Evolutionary conservation across 2,113 vertebrate species (phyloP).

Genomic region (Pyrgilauda ruficollis): DNA sequence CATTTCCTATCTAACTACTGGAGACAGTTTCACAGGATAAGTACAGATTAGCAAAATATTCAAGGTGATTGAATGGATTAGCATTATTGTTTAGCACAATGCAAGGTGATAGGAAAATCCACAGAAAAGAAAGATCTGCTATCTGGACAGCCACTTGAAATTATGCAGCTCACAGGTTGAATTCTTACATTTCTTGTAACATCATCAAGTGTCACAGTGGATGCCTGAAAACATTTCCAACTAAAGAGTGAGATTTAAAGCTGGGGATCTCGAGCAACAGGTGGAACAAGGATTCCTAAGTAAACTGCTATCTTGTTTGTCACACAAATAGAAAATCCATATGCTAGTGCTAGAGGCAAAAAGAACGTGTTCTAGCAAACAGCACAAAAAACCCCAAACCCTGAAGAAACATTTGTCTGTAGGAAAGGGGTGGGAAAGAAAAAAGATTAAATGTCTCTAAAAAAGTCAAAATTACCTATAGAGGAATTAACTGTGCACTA

Average conservation of each 20-base stretch:
- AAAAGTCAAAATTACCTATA: not conserved
- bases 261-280: conserved; percentile 40
- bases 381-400: not conserved
- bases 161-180: not conserved
- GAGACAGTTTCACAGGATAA: conserved; percentile 27
- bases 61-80: conserved; percentile 50
- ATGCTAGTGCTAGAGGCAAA: conserved; percentile 20
- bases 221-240: conserved; percentile 15
- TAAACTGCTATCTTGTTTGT: conserved; percentile 46
- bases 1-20: conserved; percentile 16
- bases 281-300: conserved; percentile 26
- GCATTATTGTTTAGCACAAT: conserved; percentile 52
- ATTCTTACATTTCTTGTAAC: conserved; percentile 5
- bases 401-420: not conserved
- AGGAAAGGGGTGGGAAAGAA: not conserved
- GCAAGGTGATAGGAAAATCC: conserved; percentile 37
- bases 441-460: not conserved
- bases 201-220: conserved; percentile 22
- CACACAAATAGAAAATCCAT: conserved; percentile 49
- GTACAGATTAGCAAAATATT: conserved; percentile 50
- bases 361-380: not conserved
- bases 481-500: not conserved
- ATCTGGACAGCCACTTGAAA: conserved; percentile 36
- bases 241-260: conserved; percentile 6
- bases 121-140: conserved; percentile 25